Conservation (phyloP, 2,888 invertebrate species). For the Amaurobius ferox region DNA sequence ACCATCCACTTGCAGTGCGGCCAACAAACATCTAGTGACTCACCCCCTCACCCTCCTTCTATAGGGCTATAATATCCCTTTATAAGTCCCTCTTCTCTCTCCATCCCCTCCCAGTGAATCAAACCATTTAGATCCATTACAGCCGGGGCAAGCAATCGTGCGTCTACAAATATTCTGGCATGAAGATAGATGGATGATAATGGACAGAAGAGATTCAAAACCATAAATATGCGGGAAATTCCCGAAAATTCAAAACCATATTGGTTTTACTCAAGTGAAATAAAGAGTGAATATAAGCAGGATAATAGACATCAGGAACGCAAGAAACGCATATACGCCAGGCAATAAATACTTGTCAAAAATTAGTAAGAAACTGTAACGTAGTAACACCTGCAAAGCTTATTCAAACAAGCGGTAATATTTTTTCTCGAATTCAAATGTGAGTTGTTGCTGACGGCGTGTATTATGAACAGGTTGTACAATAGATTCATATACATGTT, state of each 20-base stretch:
- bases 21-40: background rate
- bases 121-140: conserved; percentile 13
- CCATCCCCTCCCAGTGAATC: background rate
- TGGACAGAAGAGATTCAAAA: background rate
- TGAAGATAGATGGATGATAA: background rate
- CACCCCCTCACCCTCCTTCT: background rate
- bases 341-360: too few relatives aligned
- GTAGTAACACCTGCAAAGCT: too few relatives aligned
- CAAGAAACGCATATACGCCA: too few relatives aligned
- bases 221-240: background rate
- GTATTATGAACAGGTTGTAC: too few relatives aligned
- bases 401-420: too few relatives aligned
- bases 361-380: too few relatives aligned
- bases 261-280: too few relatives aligned
- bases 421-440: too few relatives aligned
- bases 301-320: too few relatives aligned
- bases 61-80: conserved; percentile 3
- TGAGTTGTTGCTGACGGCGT: too few relatives aligned
- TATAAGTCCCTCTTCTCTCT: background rate
- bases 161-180: background rate
- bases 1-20: background rate
- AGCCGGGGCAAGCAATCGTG: background rate
- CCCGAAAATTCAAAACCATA: background rate
- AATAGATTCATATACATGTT: too few relatives aligned
- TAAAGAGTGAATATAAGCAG: too few relatives aligned